Percentiles rank a stretch among this genome's conserved stretches.
phyloP scores from a whole-genome alignment of 2,888 invertebrate species.

The Chrysotoxum bicinctum region DNA sequence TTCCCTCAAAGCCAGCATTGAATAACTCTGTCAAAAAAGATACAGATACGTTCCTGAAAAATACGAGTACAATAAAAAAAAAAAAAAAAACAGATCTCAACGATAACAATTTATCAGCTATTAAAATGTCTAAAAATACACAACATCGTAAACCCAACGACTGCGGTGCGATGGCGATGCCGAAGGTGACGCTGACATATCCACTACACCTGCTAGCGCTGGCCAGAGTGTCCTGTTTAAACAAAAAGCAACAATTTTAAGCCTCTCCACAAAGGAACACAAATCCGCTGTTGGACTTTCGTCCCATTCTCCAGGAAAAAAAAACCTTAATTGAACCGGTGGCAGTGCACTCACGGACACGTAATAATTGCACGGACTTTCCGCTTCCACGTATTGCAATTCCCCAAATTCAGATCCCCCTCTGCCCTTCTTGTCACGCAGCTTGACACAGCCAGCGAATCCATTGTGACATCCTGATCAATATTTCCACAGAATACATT shows the following conservation, averaged over 20 bases:
- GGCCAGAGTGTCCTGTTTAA: background rate
- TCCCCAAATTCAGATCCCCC: conserved; percentile 31
- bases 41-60: background rate
- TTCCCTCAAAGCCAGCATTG: conserved; percentile 28
- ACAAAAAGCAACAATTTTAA: conserved; percentile 39
- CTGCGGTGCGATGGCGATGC: background rate
- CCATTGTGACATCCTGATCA: conserved; percentile 68
- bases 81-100: conserved; percentile 43
- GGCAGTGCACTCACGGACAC: conserved; percentile 58
- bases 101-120: conserved; percentile 58
- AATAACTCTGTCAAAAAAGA: conserved; percentile 28
- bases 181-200: background rate
- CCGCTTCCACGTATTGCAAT: conserved; percentile 28
- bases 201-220: background rate
- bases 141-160: conserved; percentile 3
- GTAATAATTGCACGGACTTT: conserved; percentile 60
- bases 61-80: background rate
- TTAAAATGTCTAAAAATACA: conserved; percentile 57
- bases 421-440: conserved; percentile 7
- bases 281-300: conserved; percentile 38
- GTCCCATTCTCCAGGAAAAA: conserved; percentile 8
- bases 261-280: conserved; percentile 43
- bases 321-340: conserved; percentile 65
- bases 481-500: conserved; percentile 64
- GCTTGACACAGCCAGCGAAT: conserved; percentile 5